Evolutionary conservation across 2,797 vertebrate genomes (phyloP).

Genomic region (Pithecia hirsuta): DNA sequence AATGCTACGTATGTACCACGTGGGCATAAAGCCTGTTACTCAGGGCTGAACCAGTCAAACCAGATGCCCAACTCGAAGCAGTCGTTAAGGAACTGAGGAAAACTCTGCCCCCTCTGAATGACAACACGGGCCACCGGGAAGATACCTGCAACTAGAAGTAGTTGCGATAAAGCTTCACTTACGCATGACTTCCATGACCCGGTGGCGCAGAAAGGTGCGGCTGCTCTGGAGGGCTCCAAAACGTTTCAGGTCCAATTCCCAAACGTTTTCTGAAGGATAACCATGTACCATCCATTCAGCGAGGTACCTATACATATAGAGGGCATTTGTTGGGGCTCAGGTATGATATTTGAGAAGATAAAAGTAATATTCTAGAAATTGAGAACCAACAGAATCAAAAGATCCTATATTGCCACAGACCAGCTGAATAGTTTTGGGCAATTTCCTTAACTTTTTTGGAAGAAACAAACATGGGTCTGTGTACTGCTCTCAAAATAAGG

Average conservation of each 20-base stretch:
- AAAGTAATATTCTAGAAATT: not conserved
- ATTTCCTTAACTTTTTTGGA: not conserved
- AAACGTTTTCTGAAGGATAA: constrained; percentile 94
- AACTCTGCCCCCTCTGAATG: not conserved
- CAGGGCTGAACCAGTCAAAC: not conserved
- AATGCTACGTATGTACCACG: not conserved
- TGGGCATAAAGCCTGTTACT: not conserved
- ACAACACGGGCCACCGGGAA: not conserved
- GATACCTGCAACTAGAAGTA: not conserved
- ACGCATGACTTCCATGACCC: constrained; percentile 99
- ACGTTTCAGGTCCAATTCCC: constrained; percentile 96
- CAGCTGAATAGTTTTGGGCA: not conserved
- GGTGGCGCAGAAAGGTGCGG: constrained; percentile 96
- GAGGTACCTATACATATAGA: constrained; percentile 88
- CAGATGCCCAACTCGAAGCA: not conserved
- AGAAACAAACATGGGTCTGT: not conserved
- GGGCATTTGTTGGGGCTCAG: not conserved
- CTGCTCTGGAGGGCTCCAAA: constrained; percentile 98
- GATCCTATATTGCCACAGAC: not conserved
- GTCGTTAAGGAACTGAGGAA: not conserved
- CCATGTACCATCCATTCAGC: constrained; percentile 98
- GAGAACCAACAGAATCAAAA: not conserved
- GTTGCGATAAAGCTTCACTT: constrained; percentile 80
- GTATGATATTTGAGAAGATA: not conserved
- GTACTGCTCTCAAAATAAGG: not conserved